Evolutionary conservation across 2,113 vertebrate genomes (phyloP), one percentile per base, ranked within the genome.

Genomic region (Stomatorhinus ivindoensis): DNA sequence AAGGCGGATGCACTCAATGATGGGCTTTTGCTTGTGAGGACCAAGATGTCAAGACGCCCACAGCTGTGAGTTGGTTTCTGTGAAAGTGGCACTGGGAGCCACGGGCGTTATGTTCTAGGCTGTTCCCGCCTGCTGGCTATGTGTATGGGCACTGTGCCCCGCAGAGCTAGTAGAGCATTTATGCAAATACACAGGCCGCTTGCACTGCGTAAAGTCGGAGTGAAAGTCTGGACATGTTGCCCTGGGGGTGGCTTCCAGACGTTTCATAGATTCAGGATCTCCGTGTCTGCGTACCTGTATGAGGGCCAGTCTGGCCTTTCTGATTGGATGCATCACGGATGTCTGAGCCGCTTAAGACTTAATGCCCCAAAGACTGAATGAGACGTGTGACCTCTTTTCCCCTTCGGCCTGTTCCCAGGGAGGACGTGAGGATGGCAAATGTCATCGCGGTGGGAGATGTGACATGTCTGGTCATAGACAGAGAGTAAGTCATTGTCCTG

Each of bases 391-490:
- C 50, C 27, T 24, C 31, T 55, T 47, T 31, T n/a, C 42, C n/a
- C 86, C 46, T 84, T 9, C 86, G 9, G 17, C 27, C n/a, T 46
- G 65, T 31, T 51, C 9, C 87, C 93, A 93, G 95, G 0, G 95
- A 96, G 92, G 95, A 96, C 21, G 92, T 96, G 1, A 93, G 95
- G 1, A 94, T 93, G 0, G 94, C 95, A 69, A 96, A 93, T 27
- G 92, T 95, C 44, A 95, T 94, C 0, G 95, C 95, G 0, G 90
- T 94, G 58, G 94, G 95, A 61, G 92, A 94, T n/a, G 95, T 96
- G 90, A 96, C 94, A 1, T 96, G 95, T 88, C 93, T 96, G 91
- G 95, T 96, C 53, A 93, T 96, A 1, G 95, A 96, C 80, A 91
- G 95, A 94, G 95, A 96, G 95, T 96, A 89, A 95, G 94, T 89